Percentiles rank a stretch among this genome's conserved stretches.
Conservation (phyloP, 1,140 invertebrate genomes). For the Apis florea region DNA sequence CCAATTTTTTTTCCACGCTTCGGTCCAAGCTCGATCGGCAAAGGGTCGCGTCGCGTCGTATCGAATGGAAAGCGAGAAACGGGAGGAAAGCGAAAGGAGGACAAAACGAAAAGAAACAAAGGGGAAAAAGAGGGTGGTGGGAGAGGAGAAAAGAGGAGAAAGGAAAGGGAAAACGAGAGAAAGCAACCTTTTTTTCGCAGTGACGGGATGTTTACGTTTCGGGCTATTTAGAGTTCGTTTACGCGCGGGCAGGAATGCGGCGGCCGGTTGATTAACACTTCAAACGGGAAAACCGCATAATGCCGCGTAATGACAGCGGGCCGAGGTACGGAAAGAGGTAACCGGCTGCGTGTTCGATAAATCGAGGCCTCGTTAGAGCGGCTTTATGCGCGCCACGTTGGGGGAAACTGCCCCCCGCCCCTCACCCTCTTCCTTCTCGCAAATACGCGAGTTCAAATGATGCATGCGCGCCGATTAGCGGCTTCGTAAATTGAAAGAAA, state of each 20-base stretch:
- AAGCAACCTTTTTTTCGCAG: slow-evolving; percentile 23
- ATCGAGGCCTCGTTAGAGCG: slow-evolving; percentile 59
- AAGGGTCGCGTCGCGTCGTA: slow-evolving; percentile 32
- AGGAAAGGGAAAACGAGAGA: neutral
- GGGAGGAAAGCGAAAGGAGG: neutral
- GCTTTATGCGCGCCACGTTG: slow-evolving; percentile 40
- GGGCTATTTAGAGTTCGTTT: slow-evolving; percentile 62
- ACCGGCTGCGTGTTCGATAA: slow-evolving; percentile 58
- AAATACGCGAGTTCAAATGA: slow-evolving; percentile 17
- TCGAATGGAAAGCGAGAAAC: slow-evolving; percentile 30
- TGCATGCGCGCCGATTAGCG: neutral
- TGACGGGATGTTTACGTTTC: slow-evolving; percentile 59
- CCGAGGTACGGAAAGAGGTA: slow-evolving; percentile 42
- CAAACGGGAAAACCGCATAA: slow-evolving; percentile 68
- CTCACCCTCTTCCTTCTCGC: neutral
- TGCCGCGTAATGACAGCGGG: slow-evolving; percentile 61
- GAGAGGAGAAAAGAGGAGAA: too few relatives aligned
- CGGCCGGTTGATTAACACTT: slow-evolving; percentile 66
- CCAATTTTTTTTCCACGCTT: too few relatives aligned
- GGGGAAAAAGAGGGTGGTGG: neutral
- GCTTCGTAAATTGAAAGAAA: neutral
- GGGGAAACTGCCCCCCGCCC: slow-evolving; percentile 27
- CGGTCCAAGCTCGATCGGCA: too few relatives aligned
- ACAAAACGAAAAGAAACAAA: neutral
- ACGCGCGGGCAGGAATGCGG: slow-evolving; percentile 37